Base-by-base conservation (phyloP, 2,888 invertebrate species). In the Xylota sylvarum region DNA sequence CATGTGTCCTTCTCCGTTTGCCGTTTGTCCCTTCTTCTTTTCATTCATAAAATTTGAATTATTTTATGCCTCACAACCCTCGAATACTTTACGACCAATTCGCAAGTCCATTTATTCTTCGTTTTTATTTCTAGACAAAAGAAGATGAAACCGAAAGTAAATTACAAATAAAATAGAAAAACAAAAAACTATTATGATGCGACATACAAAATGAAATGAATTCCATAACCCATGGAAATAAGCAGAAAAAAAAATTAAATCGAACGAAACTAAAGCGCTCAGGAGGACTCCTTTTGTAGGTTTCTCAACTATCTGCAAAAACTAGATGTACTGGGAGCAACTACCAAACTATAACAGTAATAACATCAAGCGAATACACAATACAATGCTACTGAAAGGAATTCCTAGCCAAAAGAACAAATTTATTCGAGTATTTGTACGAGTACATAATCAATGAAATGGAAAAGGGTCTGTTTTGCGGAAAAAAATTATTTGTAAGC, bases 51-150 rank as follows among this genome's bases (percentile, higher is more conserved):
- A 72, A 86, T 86, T 86, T 86, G 81, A 77, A 72, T 72, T 70
- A 81, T 76, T 76, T 65, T 72, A 81, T 69, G 60, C 77, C 82
- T 77, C 72, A 82, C 76, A 77, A 72, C 72, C 72, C 82, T 82
- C 76, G 43, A 76, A 80, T 85, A 76, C 70, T 80, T 85, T 85
- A 80, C 50, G 85, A 80, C 74, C 80, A 76, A 85, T 85, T 80
- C 73, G 70, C 74, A 58, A 80, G 80, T 72, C 62, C 76, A 70
- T 80, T 56, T 52, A 60, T 58, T 32, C 52, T 77, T 30, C 23
- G 52, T 50, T 81, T 81, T 72, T 65, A 72, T 72, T 55, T 62
- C 77, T 46, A 82, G 73, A 82, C 77, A 81, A 43, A 81, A 5
- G 64, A 77, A 85, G 65, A 85, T 67, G 76, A 81, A 86, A 81